Base-by-base conservation (phyloP, 1,140 invertebrate species). In the Ectropis grisescens region DNA sequence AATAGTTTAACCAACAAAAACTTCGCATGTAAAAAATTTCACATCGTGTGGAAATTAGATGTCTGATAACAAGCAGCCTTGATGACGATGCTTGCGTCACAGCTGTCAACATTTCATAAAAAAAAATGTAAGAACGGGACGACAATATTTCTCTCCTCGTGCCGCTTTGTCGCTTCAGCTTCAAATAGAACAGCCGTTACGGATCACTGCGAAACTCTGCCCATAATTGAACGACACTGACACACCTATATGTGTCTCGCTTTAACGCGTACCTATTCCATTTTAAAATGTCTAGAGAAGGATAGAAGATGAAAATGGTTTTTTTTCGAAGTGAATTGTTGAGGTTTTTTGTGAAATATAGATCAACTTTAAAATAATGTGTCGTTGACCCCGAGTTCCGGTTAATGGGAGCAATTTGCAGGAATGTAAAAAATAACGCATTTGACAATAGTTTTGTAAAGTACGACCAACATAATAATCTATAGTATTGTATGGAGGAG, bases 311-410 rank as follows among this genome's bases (percentile, higher is more conserved):
- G 60, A 65, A 31, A 45, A 35, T 27, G 40, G 37, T 38, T 29
- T 39, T 57, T 60, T 49, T 64, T 58, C 41, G n/a, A 34, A 32
- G 43, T 34, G 39, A 39, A 56, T 49, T 55, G 52, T 56, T 47
- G 45, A 37, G 39, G 47, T 49, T 68, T 66, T 70, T 67, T 68
- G 56, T 68, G 38, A 65, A 67, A 79, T 79, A 70, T 70, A 74
- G 74, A 76, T 68, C 70, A 67, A 65, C 46, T 61, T 61, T 62
- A 52, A 57, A 67, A 67, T 65, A 67, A 64, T 58, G 48, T 67
- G 70, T 71, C 70, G 45, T 57, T 71, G 74, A 74, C 58, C 74
- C 39, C n/a, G 11, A 41, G 32, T 47, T 57, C 38, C 39, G 47
- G 51, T 54, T 47, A 49, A 43, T 42, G 44, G 41, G 27, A 32